Percentiles rank a stretch among this genome's conserved stretches.
These are phyloP conservation scores for Drosophila yakuba DNA, from an alignment of 1,140 invertebrate species.

Conservation along the genomic window DNA sequence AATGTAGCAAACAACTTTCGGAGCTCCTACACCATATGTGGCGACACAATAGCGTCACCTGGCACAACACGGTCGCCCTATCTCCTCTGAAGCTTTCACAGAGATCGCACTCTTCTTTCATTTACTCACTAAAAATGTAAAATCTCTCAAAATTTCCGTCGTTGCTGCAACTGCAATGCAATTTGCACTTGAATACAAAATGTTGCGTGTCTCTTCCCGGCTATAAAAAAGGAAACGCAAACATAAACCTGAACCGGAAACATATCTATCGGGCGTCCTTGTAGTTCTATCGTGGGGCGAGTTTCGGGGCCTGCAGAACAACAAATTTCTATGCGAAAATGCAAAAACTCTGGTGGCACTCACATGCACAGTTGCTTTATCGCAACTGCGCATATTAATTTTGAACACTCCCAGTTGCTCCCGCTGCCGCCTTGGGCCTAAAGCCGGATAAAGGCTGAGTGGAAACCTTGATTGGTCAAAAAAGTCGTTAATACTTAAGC, in stretches of 20 bases:
- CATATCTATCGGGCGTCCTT: conserved; percentile 17
- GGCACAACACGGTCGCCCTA: conserved; percentile 49
- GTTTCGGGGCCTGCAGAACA: conserved; percentile 21
- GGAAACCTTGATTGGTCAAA: conserved; percentile 8
- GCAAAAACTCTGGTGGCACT: conserved; percentile 50
- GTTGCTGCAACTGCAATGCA: conserved; percentile 66
- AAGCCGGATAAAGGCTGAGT: not conserved
- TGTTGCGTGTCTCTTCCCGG: conserved; percentile 24
- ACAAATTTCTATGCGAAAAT: conserved; percentile 68
- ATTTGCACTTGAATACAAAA: conserved; percentile 79
- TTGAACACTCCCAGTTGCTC: conserved; percentile 14
- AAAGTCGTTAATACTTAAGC: conserved; percentile 54
- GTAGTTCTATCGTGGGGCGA: conserved; percentile 1
- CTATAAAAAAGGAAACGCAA: conserved; percentile 32
- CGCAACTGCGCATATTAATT: conserved; percentile 74
- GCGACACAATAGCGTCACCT: conserved; percentile 50
- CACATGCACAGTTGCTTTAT: conserved; percentile 17
- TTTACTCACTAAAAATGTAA: conserved; percentile 62
- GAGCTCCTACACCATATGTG: conserved; percentile 42
- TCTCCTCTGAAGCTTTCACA: not conserved
- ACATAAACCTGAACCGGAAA: conserved; percentile 47
- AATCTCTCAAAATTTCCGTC: conserved; percentile 58
- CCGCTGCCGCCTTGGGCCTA: not conserved
- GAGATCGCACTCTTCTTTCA: conserved; percentile 25
- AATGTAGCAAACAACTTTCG: conserved; percentile 56